Evolutionary conservation across 2,888 invertebrate species (phyloP), one percentile per base, ranked within the genome.

Genomic region (Drosophila borealis): DNA sequence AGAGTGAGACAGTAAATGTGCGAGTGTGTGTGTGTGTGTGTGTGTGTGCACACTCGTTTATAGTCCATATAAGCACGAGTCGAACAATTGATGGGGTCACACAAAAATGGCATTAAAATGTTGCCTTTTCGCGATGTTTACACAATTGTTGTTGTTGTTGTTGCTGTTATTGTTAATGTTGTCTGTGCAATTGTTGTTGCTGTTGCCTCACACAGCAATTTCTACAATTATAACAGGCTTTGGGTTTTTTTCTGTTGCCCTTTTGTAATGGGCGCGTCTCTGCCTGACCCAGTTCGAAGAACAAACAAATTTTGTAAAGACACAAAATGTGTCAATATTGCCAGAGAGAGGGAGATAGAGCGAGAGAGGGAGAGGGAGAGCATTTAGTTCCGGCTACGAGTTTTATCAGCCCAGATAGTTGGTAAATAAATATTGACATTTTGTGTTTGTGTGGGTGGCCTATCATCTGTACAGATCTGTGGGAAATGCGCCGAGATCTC

Each of bases 241-340:
- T 50, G 41, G 55, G 34, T 49, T 36, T 50, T 64, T 60, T 67
- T 39, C 49, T 53, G 36, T 41, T 54, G 19, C 39, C 44, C 63
- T 29, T 64, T 60, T 69, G 61, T 63, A 33, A 39, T 34, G 39
- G 71, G 25, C 46, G 36, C 56, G 33, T 59, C 39, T 41, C 75
- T 60, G 71, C 60, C 71, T 84, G 81, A 85, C 81, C 81, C 85
- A 82, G 80, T 88, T 82, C 51, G 73, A 25, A 70, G 88, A 63
- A 63, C 88, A 81, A 81, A 88, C 81, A 85, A 88, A 88, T 88
- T 85, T 88, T 79, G 79, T 68, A 72, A 70, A 88, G 76, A 78
- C 82, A 84, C 60, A 66, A 67, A 79, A 85, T 81, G 75, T 85
- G 86, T 88, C 81, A 81, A 81, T 81, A 81, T 81, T 88, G 70